Conservation (phyloP, 2,113 vertebrate genomes). For the Orcinus orca region DNA sequence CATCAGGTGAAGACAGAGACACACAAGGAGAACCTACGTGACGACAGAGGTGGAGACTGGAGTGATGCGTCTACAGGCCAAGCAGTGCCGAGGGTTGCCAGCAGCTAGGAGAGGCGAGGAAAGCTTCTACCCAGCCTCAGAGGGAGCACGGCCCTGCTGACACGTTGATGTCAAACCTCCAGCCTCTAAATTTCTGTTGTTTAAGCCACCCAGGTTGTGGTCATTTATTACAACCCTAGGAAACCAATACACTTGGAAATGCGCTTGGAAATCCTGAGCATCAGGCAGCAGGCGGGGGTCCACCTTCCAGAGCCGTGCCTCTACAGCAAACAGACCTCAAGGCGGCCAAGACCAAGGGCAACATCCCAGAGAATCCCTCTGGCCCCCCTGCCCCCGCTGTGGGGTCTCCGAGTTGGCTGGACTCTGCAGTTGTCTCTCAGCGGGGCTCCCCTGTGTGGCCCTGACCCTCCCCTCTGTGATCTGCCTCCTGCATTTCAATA, state of each 20-base stretch:
- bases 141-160: neutral
- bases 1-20: neutral
- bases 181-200: neutral
- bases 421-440: neutral
- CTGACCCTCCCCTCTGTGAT: neutral
- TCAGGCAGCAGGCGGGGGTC: rapidly evolving
- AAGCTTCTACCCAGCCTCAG: neutral
- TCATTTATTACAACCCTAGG: neutral
- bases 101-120: neutral
- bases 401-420: neutral
- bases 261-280: neutral
- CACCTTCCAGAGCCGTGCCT: neutral
- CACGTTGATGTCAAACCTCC: neutral
- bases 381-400: neutral
- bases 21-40: neutral
- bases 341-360: neutral
- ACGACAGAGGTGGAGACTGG: neutral
- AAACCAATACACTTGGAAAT: neutral
- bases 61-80: neutral
- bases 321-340: neutral
- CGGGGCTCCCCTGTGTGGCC: neutral
- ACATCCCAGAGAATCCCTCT: neutral
- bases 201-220: neutral
- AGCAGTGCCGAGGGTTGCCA: neutral
- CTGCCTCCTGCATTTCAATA: neutral